Conservation (phyloP, 2,888 invertebrate genomes). For the Tyria jacobaeae region DNA sequence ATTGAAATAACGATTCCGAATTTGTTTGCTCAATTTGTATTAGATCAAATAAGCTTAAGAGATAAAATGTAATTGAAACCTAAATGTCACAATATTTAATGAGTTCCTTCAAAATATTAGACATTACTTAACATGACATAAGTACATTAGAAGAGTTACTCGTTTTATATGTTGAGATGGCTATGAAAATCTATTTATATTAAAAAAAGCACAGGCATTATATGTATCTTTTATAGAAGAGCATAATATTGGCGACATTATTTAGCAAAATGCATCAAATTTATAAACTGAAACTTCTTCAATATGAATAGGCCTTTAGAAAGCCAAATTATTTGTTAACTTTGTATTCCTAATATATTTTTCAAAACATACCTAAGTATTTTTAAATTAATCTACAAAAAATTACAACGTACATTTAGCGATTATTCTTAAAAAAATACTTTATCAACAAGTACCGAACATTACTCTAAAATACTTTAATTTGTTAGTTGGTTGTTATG, state of each 20-base stretch:
- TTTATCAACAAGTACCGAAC: no score
- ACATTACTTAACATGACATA: background rate
- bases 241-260: no score
- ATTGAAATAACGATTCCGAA: background rate
- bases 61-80: background rate
- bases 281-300: background rate
- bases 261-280: no score
- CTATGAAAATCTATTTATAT: background rate
- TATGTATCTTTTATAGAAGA: no score
- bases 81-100: background rate
- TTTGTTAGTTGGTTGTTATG: background rate
- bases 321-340: no score
- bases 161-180: background rate
- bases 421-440: background rate
- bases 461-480: background rate
- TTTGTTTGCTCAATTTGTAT: no score
- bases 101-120: background rate
- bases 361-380: no score
- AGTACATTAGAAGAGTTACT: background rate
- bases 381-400: background rate
- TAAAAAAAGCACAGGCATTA: background rate
- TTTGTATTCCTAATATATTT: no score
- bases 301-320: background rate
- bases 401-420: background rate
- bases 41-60: conserved; percentile 6